Evolutionary conservation across 2,888 invertebrate genomes (phyloP).

Genomic region (Amiota minor): DNA sequence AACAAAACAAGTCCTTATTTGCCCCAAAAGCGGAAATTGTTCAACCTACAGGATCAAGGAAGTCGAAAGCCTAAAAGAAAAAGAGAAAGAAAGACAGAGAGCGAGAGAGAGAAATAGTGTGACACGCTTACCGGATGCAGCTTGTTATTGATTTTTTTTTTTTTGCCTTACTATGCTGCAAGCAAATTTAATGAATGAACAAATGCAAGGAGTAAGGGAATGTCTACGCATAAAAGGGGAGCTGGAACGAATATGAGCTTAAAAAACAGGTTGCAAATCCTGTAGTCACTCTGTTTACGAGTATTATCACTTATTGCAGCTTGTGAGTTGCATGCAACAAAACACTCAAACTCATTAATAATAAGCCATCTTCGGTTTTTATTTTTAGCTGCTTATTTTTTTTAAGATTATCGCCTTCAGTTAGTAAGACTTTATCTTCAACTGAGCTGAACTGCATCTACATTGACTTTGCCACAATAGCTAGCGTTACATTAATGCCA

Average conservation of each 20-base stretch:
- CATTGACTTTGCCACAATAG: no score
- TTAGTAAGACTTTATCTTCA: no score
- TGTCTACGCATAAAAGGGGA: neutral
- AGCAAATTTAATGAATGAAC: neutral
- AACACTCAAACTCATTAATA: no score
- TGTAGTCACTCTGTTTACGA: neutral
- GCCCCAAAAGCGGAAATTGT: conserved; percentile 8
- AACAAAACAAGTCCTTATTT: neutral
- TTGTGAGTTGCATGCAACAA: conserved; percentile 17
- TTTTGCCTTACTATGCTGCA: neutral
- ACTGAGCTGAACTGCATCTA: no score
- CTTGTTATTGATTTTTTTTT: conserved; percentile 20
- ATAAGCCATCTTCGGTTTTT: no score
- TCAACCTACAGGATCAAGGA: neutral
- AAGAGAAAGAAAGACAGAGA: no score
- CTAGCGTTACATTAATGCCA: no score
- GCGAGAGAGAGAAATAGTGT: neutral
- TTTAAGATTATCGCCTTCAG: no score
- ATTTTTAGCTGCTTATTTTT: no score
- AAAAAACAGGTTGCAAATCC: conserved; percentile 29
- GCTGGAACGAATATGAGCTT: neutral
- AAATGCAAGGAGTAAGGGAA: neutral
- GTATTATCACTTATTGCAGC: conserved; percentile 23
- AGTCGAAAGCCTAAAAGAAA: no score
- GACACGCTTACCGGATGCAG: conserved; percentile 12